Conservation (phyloP, 2,888 invertebrate species). For the Himalopsyche kuldschensis region DNA sequence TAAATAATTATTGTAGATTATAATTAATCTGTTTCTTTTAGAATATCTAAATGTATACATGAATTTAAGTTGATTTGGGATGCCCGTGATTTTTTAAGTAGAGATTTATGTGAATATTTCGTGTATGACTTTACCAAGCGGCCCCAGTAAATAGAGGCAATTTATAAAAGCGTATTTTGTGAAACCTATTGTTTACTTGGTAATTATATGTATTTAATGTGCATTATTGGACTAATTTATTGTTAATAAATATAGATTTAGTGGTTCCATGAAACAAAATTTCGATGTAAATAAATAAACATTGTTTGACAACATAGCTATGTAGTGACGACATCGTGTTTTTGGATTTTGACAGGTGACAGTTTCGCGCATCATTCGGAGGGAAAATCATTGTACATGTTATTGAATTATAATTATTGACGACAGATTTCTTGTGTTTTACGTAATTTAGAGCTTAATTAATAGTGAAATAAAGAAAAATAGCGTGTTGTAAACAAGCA, state of each 20-base stretch:
- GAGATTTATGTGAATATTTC: too few relatives aligned
- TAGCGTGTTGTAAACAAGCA: conserved; percentile 41
- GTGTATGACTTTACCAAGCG: not conserved
- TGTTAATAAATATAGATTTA: conserved; percentile 5
- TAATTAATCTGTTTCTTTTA: too few relatives aligned
- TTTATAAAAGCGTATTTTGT: not conserved
- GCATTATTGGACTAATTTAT: not conserved
- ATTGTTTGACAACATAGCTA: conserved; percentile 28
- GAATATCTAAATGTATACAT: too few relatives aligned
- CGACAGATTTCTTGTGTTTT: not conserved
- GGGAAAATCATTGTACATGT: conserved; percentile 1
- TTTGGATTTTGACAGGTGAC: conserved; percentile 22
- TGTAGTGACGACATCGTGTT: conserved; percentile 26
- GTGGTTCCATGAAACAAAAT: not conserved
- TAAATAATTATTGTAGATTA: too few relatives aligned
- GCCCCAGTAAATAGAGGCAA: not conserved
- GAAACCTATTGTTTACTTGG: not conserved
- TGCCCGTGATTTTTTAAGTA: too few relatives aligned
- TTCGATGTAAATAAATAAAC: conserved; percentile 28
- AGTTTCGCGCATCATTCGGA: not conserved
- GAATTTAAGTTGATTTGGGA: too few relatives aligned
- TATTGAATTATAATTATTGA: not conserved
- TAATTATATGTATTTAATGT: not conserved
- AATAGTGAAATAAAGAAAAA: conserved; percentile 6
- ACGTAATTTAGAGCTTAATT: not conserved